phyloP scores from a whole-genome alignment of 2,113 vertebrate species.

The Terrapene triunguis region DNA sequence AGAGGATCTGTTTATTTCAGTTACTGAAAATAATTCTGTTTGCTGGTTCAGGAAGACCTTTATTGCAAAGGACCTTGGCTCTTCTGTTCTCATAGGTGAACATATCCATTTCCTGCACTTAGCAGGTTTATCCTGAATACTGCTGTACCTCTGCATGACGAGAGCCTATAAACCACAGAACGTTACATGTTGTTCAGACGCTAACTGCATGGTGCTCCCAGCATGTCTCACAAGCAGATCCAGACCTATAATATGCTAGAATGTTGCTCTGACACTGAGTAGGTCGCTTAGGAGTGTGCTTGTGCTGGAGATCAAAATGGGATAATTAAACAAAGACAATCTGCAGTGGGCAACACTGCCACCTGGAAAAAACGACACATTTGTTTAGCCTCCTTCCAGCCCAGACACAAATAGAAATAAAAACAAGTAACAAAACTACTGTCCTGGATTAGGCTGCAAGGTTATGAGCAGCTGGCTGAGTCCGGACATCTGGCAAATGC shows the following conservation, averaged over 20 bases:
- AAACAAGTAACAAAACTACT: neutral
- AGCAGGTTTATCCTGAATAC: neutral
- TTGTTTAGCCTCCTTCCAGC: neutral
- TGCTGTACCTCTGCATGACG: neutral
- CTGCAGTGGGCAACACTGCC: neutral
- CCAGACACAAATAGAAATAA: neutral
- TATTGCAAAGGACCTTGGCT: neutral
- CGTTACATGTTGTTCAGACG: neutral
- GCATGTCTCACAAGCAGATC: rapidly evolving
- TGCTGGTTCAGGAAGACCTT: neutral
- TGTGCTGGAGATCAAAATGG: neutral
- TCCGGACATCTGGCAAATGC: rapidly evolving
- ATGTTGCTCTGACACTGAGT: rapidly evolving
- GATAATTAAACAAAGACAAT: neutral
- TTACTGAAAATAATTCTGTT: neutral
- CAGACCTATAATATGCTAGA: neutral
- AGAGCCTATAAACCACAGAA: rapidly evolving
- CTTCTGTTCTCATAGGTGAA: neutral
- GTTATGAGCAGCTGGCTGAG: neutral
- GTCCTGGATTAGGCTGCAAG: neutral
- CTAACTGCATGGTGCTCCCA: rapidly evolving
- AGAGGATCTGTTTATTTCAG: neutral
- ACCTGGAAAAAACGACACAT: too few relatives aligned
- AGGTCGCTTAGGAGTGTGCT: rapidly evolving
- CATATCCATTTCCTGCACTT: neutral